A percentile compares a stretch with the other conserved stretches of the same genome.
phyloP scores from a whole-genome alignment of 2,113 vertebrate species.

The Tachuris rubrigastra region DNA sequence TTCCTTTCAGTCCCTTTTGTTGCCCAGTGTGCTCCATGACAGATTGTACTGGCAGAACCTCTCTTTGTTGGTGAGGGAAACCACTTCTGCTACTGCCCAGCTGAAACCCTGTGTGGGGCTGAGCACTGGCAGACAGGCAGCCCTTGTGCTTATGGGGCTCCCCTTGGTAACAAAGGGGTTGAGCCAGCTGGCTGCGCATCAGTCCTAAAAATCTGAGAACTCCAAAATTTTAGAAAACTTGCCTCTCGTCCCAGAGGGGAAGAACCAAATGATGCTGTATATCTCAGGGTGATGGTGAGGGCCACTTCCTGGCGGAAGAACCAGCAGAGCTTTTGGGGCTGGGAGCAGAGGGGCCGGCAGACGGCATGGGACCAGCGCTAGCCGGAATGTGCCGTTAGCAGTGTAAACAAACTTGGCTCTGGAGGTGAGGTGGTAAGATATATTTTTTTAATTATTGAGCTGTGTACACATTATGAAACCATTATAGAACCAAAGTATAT shows the following conservation, averaged over 20 bases:
- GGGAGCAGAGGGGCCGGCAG: neutral
- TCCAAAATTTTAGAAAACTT: neutral
- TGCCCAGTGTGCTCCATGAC: neutral
- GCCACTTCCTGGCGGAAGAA: neutral
- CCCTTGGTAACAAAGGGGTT: fast-evolving
- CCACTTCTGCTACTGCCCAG: neutral
- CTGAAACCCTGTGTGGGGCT: fast-evolving
- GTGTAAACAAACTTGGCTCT: slow-evolving; percentile 25
- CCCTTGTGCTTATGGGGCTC: neutral
- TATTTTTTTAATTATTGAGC: slow-evolving; percentile 73
- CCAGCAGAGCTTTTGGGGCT: fast-evolving
- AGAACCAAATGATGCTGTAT: neutral
- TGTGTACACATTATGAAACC: slow-evolving; percentile 68
- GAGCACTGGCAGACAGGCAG: neutral
- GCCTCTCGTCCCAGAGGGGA: neutral
- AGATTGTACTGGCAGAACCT: neutral
- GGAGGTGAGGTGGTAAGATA: slow-evolving; percentile 43
- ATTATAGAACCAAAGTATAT: slow-evolving; percentile 64
- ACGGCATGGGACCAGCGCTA: fast-evolving
- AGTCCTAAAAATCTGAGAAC: neutral
- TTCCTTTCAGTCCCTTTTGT: neutral
- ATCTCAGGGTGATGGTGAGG: neutral
- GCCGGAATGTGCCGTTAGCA: neutral
- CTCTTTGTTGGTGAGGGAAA: neutral
- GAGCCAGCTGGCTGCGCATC: fast-evolving